Evolutionary conservation across 30 jellyfish, hydroid and myxozoan genomes (phyloP), one percentile per base, ranked within the genome.

Genomic region (Rhopilema esculentum): DNA sequence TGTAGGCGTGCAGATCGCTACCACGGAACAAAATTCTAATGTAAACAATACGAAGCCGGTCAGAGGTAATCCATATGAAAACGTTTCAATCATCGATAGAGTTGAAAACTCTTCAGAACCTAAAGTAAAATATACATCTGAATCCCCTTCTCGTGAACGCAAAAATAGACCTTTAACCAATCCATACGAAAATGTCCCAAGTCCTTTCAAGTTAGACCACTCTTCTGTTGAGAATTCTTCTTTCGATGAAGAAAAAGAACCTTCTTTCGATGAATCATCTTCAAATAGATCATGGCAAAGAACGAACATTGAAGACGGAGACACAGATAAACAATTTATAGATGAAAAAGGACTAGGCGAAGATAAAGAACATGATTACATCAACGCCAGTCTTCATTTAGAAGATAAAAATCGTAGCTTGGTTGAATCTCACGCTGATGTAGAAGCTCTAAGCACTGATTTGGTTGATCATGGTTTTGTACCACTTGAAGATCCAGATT

Each of bases 131-230:
- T 6, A 40, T 40, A 2, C 57, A 12, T 31, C 30, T 17, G 23
- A 66, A 66, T 27, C 33, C 32, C 20, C 77, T 66, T 12, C 88
- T 78, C 88, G 69, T 17, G 88, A 61, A 31, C 16, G 67, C 16
- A 20, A 61, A 33, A 61, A 61, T 24, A n/a, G 51, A 49, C 79
- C 63, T 8, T 0, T 16, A 18, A 27, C 51, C 48, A 31, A 78
- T 66, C 79, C 88, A 2, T 78, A 83, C 25, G 91, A 83, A 62
- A 83, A 83, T 72, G 63, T 83, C 17, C 85, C 91, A 25, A 69
- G 85, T 29, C 85, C 85, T 16, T 27, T 83, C 6, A 68, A 69
- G 22, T 40, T n/a, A 19, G 51, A 66, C 15, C 20, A 51, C 22
- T n/a, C 12, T 12, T 6, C 9, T 40, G 57, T 12, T 40, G 12